A percentile compares a stretch with the other conserved stretches of the same genome.
Evolutionary conservation across 2,888 invertebrate genomes (phyloP).

Genomic region (Dromius quadrimaculatus): DNA sequence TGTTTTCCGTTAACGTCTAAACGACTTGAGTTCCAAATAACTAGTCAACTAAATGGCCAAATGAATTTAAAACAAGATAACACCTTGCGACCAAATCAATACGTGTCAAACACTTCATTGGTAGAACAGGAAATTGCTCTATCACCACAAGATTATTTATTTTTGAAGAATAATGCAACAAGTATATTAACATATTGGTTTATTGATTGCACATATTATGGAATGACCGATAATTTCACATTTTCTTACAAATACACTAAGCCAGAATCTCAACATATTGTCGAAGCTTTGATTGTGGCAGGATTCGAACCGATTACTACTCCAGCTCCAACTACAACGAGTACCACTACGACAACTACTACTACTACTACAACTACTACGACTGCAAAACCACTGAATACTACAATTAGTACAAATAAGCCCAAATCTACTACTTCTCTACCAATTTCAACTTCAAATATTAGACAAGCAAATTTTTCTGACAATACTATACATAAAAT

Average conservation of each 20-base stretch:
- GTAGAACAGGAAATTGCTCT: constrained; percentile 73
- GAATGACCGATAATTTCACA: constrained; percentile 72
- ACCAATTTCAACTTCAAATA: constrained; percentile 56
- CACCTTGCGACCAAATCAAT: constrained; percentile 69
- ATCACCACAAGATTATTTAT: constrained; percentile 73
- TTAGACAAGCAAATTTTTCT: constrained; percentile 54
- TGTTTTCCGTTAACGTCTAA: constrained; percentile 66
- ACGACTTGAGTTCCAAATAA: constrained; percentile 66
- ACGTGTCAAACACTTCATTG: constrained; percentile 73
- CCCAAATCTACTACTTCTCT: constrained; percentile 59
- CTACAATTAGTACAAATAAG: constrained; percentile 57
- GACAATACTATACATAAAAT: constrained; percentile 41
- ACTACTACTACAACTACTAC: constrained; percentile 61
- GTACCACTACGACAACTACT: constrained; percentile 60
- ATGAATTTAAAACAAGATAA: constrained; percentile 75
- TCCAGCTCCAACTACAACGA: constrained; percentile 63
- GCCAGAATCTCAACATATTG: constrained; percentile 71
- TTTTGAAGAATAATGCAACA: constrained; percentile 69
- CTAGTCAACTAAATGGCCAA: constrained; percentile 75
- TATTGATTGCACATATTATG: constrained; percentile 79
- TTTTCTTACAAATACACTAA: constrained; percentile 75
- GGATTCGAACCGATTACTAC: constrained; percentile 73
- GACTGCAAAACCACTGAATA: constrained; percentile 56
- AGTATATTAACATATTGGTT: constrained; percentile 81
- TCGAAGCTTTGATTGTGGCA: constrained; percentile 80